A percentile compares a stretch with the other conserved stretches of the same genome.
phyloP scores from a whole-genome alignment of 1,140 invertebrate genomes.

The Drosophila kurseongensis region DNA sequence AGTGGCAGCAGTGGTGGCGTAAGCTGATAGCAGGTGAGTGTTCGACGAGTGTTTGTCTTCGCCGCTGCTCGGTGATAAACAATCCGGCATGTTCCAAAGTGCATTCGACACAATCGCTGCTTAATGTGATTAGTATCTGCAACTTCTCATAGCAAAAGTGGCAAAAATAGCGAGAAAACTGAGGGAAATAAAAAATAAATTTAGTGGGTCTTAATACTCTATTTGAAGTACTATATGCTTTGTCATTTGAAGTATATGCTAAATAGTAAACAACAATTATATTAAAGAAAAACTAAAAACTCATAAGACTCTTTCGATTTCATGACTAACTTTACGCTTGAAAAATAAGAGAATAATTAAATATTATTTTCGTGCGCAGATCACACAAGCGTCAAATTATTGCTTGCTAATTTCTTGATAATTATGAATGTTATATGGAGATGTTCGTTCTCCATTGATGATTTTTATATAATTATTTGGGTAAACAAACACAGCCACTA shows the following conservation, averaged over 20 bases:
- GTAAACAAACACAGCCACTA: neutral
- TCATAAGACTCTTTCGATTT: no score
- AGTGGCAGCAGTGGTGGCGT: conserved; percentile 93
- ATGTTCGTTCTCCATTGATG: neutral
- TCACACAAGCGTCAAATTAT: neutral
- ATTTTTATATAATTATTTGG: neutral
- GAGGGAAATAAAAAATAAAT: no score
- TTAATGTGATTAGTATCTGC: conserved; percentile 1
- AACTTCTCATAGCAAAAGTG: neutral
- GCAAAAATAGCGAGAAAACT: neutral
- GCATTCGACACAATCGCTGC: conserved; percentile 14
- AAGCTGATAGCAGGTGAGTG: conserved; percentile 76
- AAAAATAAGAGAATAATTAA: neutral
- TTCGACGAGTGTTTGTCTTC: conserved; percentile 29
- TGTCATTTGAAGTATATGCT: no score
- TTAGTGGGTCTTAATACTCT: neutral
- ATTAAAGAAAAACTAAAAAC: no score
- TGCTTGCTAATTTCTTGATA: neutral
- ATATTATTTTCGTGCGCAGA: neutral
- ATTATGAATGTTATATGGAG: neutral
- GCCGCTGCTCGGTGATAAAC: conserved; percentile 25
- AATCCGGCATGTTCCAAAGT: conserved; percentile 33
- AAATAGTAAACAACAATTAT: no score
- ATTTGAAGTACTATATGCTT: no score
- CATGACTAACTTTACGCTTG: no score